Percentiles rank a stretch among this genome's conserved stretches.
Evolutionary conservation across 2,797 vertebrate species (phyloP).

Genomic region (Gymnoscopelus braueri): DNA sequence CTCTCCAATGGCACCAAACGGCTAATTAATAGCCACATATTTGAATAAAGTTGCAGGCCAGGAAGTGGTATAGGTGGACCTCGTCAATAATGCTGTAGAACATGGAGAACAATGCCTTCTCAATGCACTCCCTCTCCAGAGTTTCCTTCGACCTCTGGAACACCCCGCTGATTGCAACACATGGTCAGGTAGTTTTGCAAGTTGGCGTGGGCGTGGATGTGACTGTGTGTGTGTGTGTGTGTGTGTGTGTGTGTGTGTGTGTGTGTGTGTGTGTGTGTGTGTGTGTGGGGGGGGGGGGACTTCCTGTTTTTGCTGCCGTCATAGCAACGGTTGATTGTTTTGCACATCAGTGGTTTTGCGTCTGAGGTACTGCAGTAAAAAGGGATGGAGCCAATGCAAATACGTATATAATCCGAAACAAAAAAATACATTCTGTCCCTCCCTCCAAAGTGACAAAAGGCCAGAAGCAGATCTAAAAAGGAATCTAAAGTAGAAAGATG

Average conservation of each 20-base stretch:
- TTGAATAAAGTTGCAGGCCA: conserved; percentile 20
- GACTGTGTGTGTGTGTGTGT: too few species aligned
- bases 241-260: too few species aligned
- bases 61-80: neutral
- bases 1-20: neutral
- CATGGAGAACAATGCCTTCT: conserved; percentile 23
- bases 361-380: conserved; percentile 4
- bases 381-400: conserved; percentile 14
- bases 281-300: neutral
- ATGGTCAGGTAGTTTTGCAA: neutral
- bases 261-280: too few species aligned
- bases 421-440: neutral
- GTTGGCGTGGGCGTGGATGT: too few species aligned
- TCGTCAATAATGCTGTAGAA: conserved; percentile 17
- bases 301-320: conserved; percentile 66
- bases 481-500: conserved; percentile 11
- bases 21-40: conserved; percentile 2
- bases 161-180: neutral
- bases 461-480: neutral
- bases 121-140: neutral
- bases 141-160: neutral
- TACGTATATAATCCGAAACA: conserved; percentile 4
- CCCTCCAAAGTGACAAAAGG: neutral
- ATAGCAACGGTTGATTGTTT: conserved; percentile 38
- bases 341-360: conserved; percentile 7